phyloP scores from a whole-genome alignment of 2,797 vertebrate genomes.

The Enteromius trimaculatus region DNA sequence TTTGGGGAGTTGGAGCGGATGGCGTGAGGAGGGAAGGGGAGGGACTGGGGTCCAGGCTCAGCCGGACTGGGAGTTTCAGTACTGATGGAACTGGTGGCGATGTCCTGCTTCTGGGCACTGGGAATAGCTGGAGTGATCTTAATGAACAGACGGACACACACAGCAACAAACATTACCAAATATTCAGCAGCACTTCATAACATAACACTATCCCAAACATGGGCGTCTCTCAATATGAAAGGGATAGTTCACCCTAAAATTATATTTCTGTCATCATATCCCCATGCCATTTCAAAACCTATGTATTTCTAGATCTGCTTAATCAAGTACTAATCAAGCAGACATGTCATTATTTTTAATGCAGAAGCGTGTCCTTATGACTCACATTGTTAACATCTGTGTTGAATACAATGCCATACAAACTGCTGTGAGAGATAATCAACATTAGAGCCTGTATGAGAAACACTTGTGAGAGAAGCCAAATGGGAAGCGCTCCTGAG shows the following conservation, averaged over 20 bases:
- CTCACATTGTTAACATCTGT: not conserved
- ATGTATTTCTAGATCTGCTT: not conserved
- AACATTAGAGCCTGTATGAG: not conserved
- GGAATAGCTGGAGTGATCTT: slow-evolving; percentile 60
- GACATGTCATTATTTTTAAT: not conserved
- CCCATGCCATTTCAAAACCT: not conserved
- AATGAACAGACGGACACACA: slow-evolving; percentile 27
- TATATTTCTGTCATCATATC: not conserved
- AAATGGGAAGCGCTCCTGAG: not conserved
- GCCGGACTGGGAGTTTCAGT: slow-evolving; percentile 77
- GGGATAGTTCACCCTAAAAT: not conserved
- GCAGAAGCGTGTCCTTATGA: not conserved
- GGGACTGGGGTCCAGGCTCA: slow-evolving; percentile 76
- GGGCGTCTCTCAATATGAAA: not conserved
- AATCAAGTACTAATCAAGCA: not conserved
- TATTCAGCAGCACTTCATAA: not conserved
- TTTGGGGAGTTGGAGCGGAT: slow-evolving; percentile 87
- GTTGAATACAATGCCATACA: not conserved
- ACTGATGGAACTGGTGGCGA: slow-evolving; percentile 79
- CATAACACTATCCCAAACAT: not conserved
- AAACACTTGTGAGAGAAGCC: slow-evolving; percentile 15
- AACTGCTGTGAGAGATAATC: slow-evolving; percentile 2
- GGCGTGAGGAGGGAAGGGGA: slow-evolving; percentile 82
- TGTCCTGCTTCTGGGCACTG: slow-evolving; percentile 80
- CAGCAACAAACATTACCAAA: slow-evolving; percentile 18